A percentile compares a stretch with the other conserved stretches of the same genome.
phyloP scores from a whole-genome alignment of 2,888 invertebrate genomes.

The Mythimna lalbum region DNA sequence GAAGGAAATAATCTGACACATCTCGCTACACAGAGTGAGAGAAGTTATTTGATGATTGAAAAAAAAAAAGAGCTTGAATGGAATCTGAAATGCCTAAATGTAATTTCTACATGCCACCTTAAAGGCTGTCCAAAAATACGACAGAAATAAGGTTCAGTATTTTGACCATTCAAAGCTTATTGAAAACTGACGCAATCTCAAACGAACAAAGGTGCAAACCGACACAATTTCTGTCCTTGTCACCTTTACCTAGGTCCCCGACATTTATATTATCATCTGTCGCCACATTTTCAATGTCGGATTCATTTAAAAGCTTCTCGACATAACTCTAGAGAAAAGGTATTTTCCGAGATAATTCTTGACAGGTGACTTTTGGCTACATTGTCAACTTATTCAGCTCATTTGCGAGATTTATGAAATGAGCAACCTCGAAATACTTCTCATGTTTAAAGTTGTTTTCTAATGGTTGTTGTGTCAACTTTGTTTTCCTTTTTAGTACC shows the following conservation, averaged over 20 bases:
- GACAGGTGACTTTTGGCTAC: conserved; percentile 38
- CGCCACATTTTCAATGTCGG: conserved; percentile 35
- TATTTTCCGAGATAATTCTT: conserved; percentile 28
- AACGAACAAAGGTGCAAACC: conserved; percentile 1
- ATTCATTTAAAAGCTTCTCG: conserved; percentile 50
- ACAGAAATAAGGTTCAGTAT: neutral
- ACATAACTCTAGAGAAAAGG: conserved; percentile 27
- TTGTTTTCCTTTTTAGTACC: neutral
- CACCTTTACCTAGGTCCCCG: conserved; percentile 7
- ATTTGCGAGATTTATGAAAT: conserved; percentile 25
- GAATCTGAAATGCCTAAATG: conserved; percentile 11
- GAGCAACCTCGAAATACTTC: conserved; percentile 10
- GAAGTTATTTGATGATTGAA: too few relatives aligned
- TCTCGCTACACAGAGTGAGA: too few relatives aligned
- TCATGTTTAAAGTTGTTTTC: neutral
- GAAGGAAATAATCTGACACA: too few relatives aligned
- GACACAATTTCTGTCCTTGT: conserved; percentile 15
- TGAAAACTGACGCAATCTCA: conserved; percentile 2
- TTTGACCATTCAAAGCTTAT: neutral
- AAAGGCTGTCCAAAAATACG: neutral
- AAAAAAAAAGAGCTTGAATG: conserved; percentile 4
- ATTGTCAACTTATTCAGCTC: conserved; percentile 12
- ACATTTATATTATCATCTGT: conserved; percentile 27
- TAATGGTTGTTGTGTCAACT: neutral
- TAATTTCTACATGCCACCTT: neutral